Percentiles rank a stretch among this genome's conserved stretches.
These are phyloP conservation scores for Bombus pyrosoma DNA, from an alignment of 1,140 invertebrate species.

Conservation along the genomic window DNA sequence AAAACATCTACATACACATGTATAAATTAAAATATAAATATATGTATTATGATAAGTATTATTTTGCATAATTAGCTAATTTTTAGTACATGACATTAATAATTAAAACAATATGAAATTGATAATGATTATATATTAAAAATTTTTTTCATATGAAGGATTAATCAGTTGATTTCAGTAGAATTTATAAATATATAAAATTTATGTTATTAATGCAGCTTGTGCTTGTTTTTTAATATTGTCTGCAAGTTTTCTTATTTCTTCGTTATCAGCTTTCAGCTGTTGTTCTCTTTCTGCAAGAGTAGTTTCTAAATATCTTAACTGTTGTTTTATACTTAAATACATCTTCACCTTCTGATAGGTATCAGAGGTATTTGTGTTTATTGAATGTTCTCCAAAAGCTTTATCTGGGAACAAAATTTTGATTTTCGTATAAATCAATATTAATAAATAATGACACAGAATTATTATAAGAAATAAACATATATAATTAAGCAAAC, in stretches of 20 bases:
- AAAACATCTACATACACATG: not conserved
- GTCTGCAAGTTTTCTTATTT: constrained; percentile 73
- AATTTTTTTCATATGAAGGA: not conserved
- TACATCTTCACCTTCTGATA: constrained; percentile 74
- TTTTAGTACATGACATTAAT: not conserved
- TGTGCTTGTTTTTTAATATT: constrained; percentile 77
- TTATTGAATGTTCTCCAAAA: constrained; percentile 51
- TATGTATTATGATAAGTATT: not conserved
- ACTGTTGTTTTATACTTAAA: constrained; percentile 70
- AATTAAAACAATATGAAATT: not conserved
- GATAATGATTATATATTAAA: constrained; percentile 1
- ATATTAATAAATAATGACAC: not conserved
- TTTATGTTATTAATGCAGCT: constrained; percentile 70
- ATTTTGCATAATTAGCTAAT: constrained; percentile 17
- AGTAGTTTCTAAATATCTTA: constrained; percentile 68
- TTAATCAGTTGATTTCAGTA: not conserved
- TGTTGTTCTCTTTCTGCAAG: constrained; percentile 62
- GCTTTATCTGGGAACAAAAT: constrained; percentile 48
- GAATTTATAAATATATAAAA: constrained; percentile 21
- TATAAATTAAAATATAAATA: not conserved
- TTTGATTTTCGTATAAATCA: not conserved
- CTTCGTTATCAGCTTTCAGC: constrained; percentile 65
- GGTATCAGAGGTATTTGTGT: constrained; percentile 64
- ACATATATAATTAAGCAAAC: not conserved
- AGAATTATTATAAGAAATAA: not conserved